Evolutionary conservation across 2,888 invertebrate genomes (phyloP).

Genomic region (Vannuccia rotundouncinata): DNA sequence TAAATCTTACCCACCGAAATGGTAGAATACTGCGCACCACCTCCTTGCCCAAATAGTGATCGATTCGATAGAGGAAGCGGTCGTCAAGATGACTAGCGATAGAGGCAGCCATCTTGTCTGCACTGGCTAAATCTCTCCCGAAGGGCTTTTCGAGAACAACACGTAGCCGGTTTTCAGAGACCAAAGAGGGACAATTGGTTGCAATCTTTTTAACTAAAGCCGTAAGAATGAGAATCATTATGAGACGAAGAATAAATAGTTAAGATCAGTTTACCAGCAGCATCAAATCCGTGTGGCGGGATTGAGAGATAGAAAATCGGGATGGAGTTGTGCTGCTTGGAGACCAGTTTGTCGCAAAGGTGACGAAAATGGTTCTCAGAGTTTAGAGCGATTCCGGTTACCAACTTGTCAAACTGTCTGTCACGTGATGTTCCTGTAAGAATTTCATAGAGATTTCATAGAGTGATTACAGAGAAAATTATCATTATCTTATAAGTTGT

Average conservation of each 20-base stretch:
- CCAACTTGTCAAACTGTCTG: not conserved
- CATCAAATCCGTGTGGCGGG: not conserved
- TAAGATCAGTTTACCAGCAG: not conserved
- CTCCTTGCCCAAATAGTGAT: slow-evolving; percentile 97
- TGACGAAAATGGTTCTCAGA: not conserved
- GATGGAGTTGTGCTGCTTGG: not conserved
- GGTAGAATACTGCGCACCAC: slow-evolving; percentile 66
- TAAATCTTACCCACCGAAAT: no score
- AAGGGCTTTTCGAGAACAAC: slow-evolving; percentile 98
- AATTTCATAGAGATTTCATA: not conserved
- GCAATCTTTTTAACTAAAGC: not conserved
- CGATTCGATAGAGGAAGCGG: slow-evolving; percentile 91
- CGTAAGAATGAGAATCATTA: not conserved
- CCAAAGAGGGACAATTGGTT: not conserved
- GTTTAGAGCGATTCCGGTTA: not conserved
- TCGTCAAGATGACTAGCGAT: slow-evolving; percentile 78
- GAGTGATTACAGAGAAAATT: not conserved
- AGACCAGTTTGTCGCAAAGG: not conserved
- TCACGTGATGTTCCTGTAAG: not conserved
- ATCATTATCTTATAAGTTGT: no score
- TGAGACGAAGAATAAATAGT: not conserved
- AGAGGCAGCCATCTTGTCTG: slow-evolving; percentile 76
- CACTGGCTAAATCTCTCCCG: slow-evolving; percentile 78
- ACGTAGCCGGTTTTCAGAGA: slow-evolving; percentile 52
- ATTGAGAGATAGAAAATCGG: not conserved